Evolutionary conservation across 2,797 vertebrate genomes (phyloP), one percentile per base, ranked within the genome.

Genomic region (Oreochromis mossambicus): DNA sequence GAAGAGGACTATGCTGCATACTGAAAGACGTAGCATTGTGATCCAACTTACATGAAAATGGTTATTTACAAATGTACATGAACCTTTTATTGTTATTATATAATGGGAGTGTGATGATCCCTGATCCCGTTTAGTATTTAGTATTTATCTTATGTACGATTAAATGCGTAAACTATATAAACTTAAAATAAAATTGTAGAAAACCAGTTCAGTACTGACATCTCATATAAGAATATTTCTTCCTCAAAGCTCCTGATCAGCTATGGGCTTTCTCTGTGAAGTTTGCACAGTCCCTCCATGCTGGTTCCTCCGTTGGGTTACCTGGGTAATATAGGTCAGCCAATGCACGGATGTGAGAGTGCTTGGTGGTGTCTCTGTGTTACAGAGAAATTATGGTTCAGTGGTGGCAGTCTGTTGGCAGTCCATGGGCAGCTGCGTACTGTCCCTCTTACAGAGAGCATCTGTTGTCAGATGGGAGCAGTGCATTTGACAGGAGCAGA

Each of bases 351-450:
- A 43, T 43, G 63, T 68, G 63, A 43, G 13, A 21, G 13, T 68
- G 36, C 8, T 10, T 68, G 36, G 63, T 68, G n/a, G 63, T 24
- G n/a, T 68, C n/a, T 68, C 1, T 43, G 36, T 24, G n/a, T 15
- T 68, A 68, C 24, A 41, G 36, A 7, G n/a, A 38, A 66, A 38
- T 38, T 66, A 38, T 66, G 34, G 19, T 8, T 21, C 61, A 66
- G 61, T 21, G 19, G 61, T 38, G 61, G 34, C 34, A 21, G 61
- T 38, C 19, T 66, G 61, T 5, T 38, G 58, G 34, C 58, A 38
- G 58, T 38, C 58, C 0, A 0, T 63, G 34, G 19, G 34, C 61
- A 21, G 61, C 61, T 66, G 61, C 0, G 0, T 38, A 66, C 61
- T 38, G 34, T 38, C 61, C 61, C 19, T 66, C 19, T 38, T 66